These are phyloP conservation scores for Vireo griseus DNA, from an alignment of 2,797 vertebrate species.

Conservation along the genomic window DNA sequence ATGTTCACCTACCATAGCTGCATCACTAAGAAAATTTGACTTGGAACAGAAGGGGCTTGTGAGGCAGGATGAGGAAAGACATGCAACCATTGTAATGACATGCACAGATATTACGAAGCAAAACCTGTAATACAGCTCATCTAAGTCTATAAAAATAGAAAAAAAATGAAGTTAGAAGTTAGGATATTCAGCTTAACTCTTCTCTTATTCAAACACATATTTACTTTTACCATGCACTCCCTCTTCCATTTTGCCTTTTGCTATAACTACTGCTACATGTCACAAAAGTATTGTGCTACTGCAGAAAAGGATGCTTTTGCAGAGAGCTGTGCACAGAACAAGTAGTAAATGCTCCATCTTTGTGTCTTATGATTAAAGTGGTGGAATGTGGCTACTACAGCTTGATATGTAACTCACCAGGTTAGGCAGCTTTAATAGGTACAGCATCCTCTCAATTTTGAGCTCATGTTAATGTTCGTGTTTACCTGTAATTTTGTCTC, in stretches of 20 bases:
- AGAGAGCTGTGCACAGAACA: not conserved
- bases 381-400: not conserved
- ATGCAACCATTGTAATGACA: not conserved
- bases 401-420: not conserved
- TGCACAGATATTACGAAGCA: not conserved
- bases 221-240: not conserved
- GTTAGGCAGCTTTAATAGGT: not conserved
- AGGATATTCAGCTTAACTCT: not conserved
- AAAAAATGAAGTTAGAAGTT: not conserved
- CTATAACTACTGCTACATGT: not conserved
- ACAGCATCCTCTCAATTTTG: not conserved
- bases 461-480: not conserved
- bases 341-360: not conserved
- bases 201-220: not conserved
- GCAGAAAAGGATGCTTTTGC: not conserved
- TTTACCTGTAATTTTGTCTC: not conserved
- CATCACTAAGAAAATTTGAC: not conserved
- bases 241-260: not conserved
- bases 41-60: not conserved
- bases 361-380: not conserved
- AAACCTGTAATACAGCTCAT: not conserved
- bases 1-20: not conserved
- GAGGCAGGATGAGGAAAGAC: not conserved
- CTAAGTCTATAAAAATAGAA: not conserved
- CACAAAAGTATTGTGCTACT: not conserved